Evolutionary conservation across 2,888 invertebrate genomes (phyloP), one percentile per base, ranked within the genome.

Genomic region (Morinoia aosen): DNA sequence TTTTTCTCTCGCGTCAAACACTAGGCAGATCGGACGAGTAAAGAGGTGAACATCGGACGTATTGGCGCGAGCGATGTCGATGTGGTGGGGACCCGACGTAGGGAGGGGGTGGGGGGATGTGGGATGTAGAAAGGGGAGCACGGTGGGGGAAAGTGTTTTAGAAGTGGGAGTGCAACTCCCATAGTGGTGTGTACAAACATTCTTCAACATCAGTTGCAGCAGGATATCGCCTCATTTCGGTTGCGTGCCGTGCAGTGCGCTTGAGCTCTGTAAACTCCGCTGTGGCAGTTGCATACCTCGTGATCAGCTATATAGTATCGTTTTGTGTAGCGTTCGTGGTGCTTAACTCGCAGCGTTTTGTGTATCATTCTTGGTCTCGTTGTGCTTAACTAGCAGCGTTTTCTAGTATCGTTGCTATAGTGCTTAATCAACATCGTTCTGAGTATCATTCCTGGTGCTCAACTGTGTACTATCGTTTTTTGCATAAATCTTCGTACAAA

Each of bases 161-260:
- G 93, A 93, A 93, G 93, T 93, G 93, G 93, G 93, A 57, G 93
- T 93, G 57, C 57, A n/a, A 93, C 93, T 93, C 57, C 57, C 57
- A 93, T 93, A 57, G 93, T 93, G 57, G 93, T 93, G 93, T 93
- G 93, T 93, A 48, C 93, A 93, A 93, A 93, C 93, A 93, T 93
- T 33, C 56, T 93, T 57, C 93, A 93, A 93, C 93, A 93, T 93
- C 93, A 93, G 93, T 93, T 93, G 93, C 58, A 14, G 33, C 56
- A 57, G 19, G 93, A 56, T 10, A 12, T 14, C 57, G 57, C 1
- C n/a, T 33, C 57, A 57, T 57, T 57, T 57, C 56, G 93, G 93
- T 93, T 33, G 19, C 90, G 90, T 90, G 90, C 19, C 48, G 48
- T 48, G 3, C 48, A 48, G 48, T 5, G 48, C 48, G 48, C 48